Percentiles rank a stretch among this genome's conserved stretches.
Conservation (phyloP, 2,113 vertebrate species). For the Myotis brandtii region DNA sequence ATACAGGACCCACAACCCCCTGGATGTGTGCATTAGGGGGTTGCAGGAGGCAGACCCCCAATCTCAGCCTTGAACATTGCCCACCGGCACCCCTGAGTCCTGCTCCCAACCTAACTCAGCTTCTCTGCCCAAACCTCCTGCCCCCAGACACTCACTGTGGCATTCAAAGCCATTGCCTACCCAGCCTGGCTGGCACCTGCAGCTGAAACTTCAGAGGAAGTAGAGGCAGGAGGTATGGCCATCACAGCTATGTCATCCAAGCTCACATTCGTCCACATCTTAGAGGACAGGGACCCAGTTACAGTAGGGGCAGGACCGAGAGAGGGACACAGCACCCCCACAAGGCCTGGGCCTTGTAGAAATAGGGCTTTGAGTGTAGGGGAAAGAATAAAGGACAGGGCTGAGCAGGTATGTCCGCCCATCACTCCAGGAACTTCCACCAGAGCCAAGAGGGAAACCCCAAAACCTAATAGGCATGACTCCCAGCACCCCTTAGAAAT, state of each 20-base stretch:
- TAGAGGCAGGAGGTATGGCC: conserved; percentile 94
- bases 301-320: background rate
- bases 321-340: background rate
- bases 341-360: background rate
- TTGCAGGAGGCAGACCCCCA: background rate
- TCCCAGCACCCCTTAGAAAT: background rate
- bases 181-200: conserved; percentile 95
- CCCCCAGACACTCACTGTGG: conserved; percentile 88
- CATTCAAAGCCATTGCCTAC: conserved; percentile 93
- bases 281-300: background rate
- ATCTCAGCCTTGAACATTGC: too few relatives aligned
- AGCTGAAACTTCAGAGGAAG: conserved; percentile 95
- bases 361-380: background rate
- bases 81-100: background rate
- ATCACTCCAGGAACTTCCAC: background rate
- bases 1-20: accelerated
- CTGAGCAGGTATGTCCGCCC: background rate
- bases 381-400: background rate
- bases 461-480: background rate
- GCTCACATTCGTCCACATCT: conserved; percentile 96
- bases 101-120: accelerated
- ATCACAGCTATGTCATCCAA: conserved; percentile 94
- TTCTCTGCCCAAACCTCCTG: too few relatives aligned
- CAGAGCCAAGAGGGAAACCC: background rate
- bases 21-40: accelerated